phyloP scores from a whole-genome alignment of 2,113 vertebrate species.

The Dolichallabes microphthalmus region DNA sequence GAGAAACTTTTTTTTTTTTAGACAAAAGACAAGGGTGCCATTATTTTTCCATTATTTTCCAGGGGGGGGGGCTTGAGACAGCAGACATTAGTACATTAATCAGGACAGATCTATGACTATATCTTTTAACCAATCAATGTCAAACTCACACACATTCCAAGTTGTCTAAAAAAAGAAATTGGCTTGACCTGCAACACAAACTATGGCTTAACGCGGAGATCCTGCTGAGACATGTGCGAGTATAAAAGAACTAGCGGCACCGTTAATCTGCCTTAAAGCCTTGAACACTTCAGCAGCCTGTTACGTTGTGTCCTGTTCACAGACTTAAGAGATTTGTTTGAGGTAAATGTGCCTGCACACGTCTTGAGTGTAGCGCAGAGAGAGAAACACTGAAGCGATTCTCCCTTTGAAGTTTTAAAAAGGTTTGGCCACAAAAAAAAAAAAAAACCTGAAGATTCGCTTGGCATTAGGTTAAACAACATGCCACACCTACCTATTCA shows the following conservation, averaged over 20 bases:
- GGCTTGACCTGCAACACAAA: not conserved
- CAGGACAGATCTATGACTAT: too few relatives aligned
- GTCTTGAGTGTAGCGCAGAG: not conserved
- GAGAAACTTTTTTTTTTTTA: too few relatives aligned
- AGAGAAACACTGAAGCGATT: not conserved
- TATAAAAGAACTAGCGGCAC: not conserved
- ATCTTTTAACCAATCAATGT: not conserved
- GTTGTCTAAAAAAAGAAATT: too few relatives aligned
- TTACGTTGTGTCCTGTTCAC: not conserved
- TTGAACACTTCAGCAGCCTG: not conserved
- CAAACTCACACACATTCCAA: not conserved
- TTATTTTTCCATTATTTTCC: too few relatives aligned
- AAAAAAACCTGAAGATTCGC: not conserved
- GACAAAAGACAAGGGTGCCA: too few relatives aligned
- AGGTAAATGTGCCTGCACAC: not conserved
- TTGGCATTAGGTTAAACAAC: not conserved
- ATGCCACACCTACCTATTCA: not conserved
- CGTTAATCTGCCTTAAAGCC: slow-evolving; percentile 34
- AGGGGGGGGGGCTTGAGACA: too few relatives aligned
- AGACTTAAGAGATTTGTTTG: slow-evolving; percentile 34
- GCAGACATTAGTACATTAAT: too few relatives aligned
- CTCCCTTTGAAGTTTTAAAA: not conserved
- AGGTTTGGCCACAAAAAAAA: not conserved
- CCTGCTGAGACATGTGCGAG: slow-evolving; percentile 19
- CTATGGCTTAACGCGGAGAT: not conserved